A percentile compares a stretch with the other conserved stretches of the same genome.
Evolutionary conservation across 2,888 invertebrate species (phyloP).

Genomic region (Baccha elongata): DNA sequence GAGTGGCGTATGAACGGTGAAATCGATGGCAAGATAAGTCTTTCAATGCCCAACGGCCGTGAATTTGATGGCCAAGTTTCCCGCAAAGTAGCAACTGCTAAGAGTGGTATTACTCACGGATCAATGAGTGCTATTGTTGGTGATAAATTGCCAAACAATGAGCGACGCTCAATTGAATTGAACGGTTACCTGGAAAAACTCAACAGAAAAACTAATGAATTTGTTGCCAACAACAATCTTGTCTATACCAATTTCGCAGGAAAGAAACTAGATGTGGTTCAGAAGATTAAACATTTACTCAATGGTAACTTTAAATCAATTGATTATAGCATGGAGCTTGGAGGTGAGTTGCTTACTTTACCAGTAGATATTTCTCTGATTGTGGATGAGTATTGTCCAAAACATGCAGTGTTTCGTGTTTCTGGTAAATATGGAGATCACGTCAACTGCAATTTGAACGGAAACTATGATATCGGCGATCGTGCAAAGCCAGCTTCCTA

Average conservation of each 20-base stretch:
- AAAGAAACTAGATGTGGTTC: slow-evolving; percentile 81
- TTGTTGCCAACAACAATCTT: slow-evolving; percentile 81
- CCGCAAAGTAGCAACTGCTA: slow-evolving; percentile 81
- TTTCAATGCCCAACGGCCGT: slow-evolving; percentile 77
- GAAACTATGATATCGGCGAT: slow-evolving; percentile 80
- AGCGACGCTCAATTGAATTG: slow-evolving; percentile 81
- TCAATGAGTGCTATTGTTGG: slow-evolving; percentile 83
- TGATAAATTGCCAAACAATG: slow-evolving; percentile 76
- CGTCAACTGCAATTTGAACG: slow-evolving; percentile 81
- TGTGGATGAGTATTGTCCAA: slow-evolving; percentile 77
- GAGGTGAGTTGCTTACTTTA: slow-evolving; percentile 80
- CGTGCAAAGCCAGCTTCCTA: slow-evolving; percentile 82
- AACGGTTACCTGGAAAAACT: slow-evolving; percentile 81
- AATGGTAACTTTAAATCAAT: slow-evolving; percentile 78
- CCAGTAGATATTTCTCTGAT: slow-evolving; percentile 78
- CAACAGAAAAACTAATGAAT: slow-evolving; percentile 81
- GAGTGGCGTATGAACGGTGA: slow-evolving; percentile 78
- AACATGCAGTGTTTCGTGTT: slow-evolving; percentile 81
- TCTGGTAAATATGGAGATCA: slow-evolving; percentile 83
- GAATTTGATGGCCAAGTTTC: slow-evolving; percentile 81
- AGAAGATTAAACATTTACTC: slow-evolving; percentile 80
- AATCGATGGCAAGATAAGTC: slow-evolving; percentile 75
- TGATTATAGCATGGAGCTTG: slow-evolving; percentile 63
- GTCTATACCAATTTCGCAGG: slow-evolving; percentile 83
- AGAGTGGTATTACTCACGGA: slow-evolving; percentile 82